These are phyloP conservation scores for Lycaena phlaeas DNA, from an alignment of 2,888 invertebrate species.

Conservation along the genomic window DNA sequence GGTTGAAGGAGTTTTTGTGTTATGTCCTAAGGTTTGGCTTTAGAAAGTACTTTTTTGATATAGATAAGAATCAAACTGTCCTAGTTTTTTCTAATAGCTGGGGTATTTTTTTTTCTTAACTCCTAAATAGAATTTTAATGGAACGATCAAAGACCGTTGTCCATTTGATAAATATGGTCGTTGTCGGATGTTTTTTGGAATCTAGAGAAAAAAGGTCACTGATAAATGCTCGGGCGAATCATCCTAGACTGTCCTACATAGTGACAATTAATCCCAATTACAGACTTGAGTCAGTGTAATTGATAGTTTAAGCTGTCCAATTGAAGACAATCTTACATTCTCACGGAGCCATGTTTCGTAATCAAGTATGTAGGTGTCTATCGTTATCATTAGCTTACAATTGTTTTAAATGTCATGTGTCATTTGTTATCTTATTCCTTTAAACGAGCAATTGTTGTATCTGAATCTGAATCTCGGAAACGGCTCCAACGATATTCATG, in stretches of 20 bases:
- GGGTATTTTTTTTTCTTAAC: too few species aligned
- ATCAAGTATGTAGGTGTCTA: constrained; percentile 3
- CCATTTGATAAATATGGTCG: too few species aligned
- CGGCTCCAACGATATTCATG: too few species aligned
- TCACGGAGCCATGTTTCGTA: constrained; percentile 13
- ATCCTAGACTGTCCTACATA: not conserved
- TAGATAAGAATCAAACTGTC: not conserved
- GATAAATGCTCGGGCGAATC: not conserved
- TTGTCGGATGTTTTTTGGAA: too few species aligned
- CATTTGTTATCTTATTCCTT: too few species aligned
- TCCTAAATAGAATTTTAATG: too few species aligned
- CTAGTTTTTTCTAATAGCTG: not conserved
- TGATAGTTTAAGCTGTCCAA: constrained; percentile 17
- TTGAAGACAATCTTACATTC: constrained; percentile 14
- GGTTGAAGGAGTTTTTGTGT: not conserved
- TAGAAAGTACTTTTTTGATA: constrained; percentile 4
- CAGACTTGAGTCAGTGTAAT: constrained; percentile 13
- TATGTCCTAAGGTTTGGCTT: constrained; percentile 1
- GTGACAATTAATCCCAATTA: constrained; percentile 14
- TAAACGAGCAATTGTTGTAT: too few species aligned
- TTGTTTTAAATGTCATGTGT: not conserved
- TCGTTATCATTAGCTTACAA: too few species aligned
- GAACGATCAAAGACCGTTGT: too few species aligned
- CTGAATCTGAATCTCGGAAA: too few species aligned
- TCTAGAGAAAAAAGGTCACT: too few species aligned